Evolutionary conservation across 35 echinoderm and acorn worm genomes (phyloP), one percentile per base, ranked within the genome.

Genomic region (Eucidaris tribuloides): DNA sequence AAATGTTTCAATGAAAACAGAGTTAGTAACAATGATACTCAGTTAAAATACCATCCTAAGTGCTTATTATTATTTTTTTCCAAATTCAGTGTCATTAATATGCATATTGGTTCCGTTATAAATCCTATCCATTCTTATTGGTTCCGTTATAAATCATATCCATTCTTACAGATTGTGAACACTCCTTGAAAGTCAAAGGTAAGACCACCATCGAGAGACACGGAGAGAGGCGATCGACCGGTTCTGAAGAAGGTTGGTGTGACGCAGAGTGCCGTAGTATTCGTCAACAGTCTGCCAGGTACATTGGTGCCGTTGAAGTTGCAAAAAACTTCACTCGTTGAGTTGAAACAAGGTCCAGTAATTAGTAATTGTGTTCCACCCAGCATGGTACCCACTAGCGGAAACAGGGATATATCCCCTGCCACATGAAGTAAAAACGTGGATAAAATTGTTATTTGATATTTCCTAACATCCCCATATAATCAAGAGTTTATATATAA

Each of bases 241-340:
- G 58, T 61, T 81, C 61, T 61, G 42, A 81, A 81, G 50, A 81
- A 56, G n/a, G 58, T 56, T 19, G 79, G 79, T 14, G 46, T 81
- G 17, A 81, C 52, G 56, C 79, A 81, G 2, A 56, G 17, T 18
- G 79, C 79, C 27, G 48, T 14, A 18, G 32, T 39, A 34, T 59
- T 14, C 22, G 79, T 59, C 18, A 81, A 24, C 15, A 58, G 30
- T 22, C 37, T 56, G n/a, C 79, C 79, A 38, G 5, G 7, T 35
- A 81, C 52, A 15, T 32, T 41, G 4, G 22, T 22, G 13, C 61
- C 56, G 61, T 56, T 55, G 33, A 62, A 81, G 22, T 33, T 13
- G 45, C 79, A 81, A 13, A 35, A 17, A 20, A 81, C 61, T 13
- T 40, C 43, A 18, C 20, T 39, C 14, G 55, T 59, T 32, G 45